Base-by-base conservation (phyloP, 2,797 vertebrate genomes). In the Meda fulgida region DNA sequence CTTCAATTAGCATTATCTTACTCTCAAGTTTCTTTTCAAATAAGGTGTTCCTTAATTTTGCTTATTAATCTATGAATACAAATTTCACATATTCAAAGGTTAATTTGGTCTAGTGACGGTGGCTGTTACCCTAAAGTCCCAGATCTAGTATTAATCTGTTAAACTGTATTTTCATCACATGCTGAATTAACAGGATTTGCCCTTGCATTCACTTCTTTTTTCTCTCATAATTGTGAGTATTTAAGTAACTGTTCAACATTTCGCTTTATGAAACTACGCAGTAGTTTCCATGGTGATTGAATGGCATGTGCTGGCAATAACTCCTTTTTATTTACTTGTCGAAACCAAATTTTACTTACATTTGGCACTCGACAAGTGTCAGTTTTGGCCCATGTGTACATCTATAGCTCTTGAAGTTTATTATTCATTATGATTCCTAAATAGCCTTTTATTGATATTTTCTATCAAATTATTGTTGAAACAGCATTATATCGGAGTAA, bases 281-380 rank as follows among this genome's bases (percentile, higher is more conserved):
- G 83, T 36, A n/a, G 87, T 88, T 87, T 83, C 80, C 84, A 85
- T 83, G 75, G 81, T 75, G 81, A 86, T 81, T 46, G 58, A 26
- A 70, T 58, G 63, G 23, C 71, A 71, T 72, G 38, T n/a, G n/a
- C n/a, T n/a, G n/a, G n/a, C n/a, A n/a, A n/a, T n/a, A 58, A 1
- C 11, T 8, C 29, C 13, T 53, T 75, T 75, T 23, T 76, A 36
- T 76, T 76, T 76, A 55, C 72, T 55, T 23, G 29, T 53, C 48
- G 36, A 53, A 76, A 36, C 21, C 48, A 8, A 16, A 16, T 55
- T 76, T 58, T 4, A 55, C 19, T 76, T 34, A 53, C 21, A 70
- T 70, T 70, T n/a, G 67, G 31, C 65, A 19, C 46, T 21, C 10
- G 0, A 11, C 46, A 34, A 7, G 16, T 76, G 21, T 36, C 21